phyloP scores from a whole-genome alignment of 2,888 invertebrate genomes.

The Ectemnius lituratus region DNA sequence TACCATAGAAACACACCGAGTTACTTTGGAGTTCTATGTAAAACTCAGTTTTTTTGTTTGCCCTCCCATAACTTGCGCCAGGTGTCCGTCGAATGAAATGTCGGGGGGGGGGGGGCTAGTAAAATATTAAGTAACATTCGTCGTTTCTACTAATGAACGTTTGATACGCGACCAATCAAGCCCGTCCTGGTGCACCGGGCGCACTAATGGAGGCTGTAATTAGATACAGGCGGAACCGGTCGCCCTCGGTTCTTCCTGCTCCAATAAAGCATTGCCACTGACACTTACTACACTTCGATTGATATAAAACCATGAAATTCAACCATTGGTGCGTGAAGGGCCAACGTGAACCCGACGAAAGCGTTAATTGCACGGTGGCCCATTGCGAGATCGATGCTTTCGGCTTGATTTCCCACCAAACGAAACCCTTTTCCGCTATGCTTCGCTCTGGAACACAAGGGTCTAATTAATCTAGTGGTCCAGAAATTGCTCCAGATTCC shows the following conservation, averaged over 20 bases:
- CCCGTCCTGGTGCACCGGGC: constrained; percentile 22
- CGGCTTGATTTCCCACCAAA: not conserved
- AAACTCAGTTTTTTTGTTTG: too few species aligned
- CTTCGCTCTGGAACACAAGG: too few species aligned
- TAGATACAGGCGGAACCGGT: constrained; percentile 44
- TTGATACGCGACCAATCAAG: constrained; percentile 28
- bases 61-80: too few species aligned
- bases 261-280: constrained; percentile 31
- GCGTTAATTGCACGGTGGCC: too few species aligned
- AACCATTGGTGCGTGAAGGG: too few species aligned
- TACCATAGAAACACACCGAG: not conserved
- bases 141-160: constrained; percentile 48
- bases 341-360: too few species aligned
- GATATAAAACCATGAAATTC: constrained; percentile 26
- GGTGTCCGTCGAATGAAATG: too few species aligned
- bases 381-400: constrained; percentile 34
- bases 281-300: constrained; percentile 18
- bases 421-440: too few species aligned
- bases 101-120: not conserved
- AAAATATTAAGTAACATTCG: constrained; percentile 43
- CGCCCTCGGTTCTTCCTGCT: constrained; percentile 48
- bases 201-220: constrained; percentile 50
- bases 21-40: too few species aligned
- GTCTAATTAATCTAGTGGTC: too few species aligned
- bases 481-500: too few species aligned